Evolutionary conservation across 2,888 invertebrate genomes (phyloP), one percentile per base, ranked within the genome.

Genomic region (Pristionchus japonicus): DNA sequence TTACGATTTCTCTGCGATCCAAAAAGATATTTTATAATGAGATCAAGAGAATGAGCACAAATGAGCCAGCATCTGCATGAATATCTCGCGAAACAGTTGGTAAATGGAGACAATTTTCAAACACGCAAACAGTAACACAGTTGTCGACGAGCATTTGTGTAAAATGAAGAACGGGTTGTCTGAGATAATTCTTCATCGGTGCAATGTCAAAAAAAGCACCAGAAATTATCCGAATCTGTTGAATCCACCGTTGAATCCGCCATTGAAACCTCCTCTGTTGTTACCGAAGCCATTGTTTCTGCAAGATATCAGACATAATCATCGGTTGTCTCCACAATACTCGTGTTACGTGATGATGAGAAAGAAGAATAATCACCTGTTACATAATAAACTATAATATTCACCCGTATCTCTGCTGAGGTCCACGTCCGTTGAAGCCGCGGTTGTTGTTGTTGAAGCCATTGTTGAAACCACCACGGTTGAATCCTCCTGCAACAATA

Each of bases 171-270:
- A 64, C 31, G 31, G 34, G 0, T 67, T 4, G 3, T 20, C 0
- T 34, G 31, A 67, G 67, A 34, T 67, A 31, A 67, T 34, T 34
- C 17, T 34, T 31, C 67, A 67, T 67, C 13, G 34, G 17, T 57
- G 23, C n/a, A 64, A 64, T 64, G 31, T 20, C 74, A 74, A 23
- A 70, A 74, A 40, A n/a, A 7, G 23, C n/a, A n/a, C n/a, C n/a
- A n/a, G n/a, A 13, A 34, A 77, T 77, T 77, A 77, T 77, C 77
- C 77, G 77, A 77, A 77, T 77, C 77, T 23, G n/a, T 77, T 77
- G 77, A 77, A 77, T n/a, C 77, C 77, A 1, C 34, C 34, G 27
- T 77, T 77, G 77, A 77, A 77, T 9, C 77, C 77, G 43, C 43
- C 34, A 31, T 64, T 64, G 64, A 64, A 64, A 31, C 64, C 64